A percentile compares a stretch with the other conserved stretches of the same genome.
These are phyloP conservation scores for Sphyrna mokarran DNA, from an alignment of 2,113 vertebrate genomes.

Conservation along the genomic window DNA sequence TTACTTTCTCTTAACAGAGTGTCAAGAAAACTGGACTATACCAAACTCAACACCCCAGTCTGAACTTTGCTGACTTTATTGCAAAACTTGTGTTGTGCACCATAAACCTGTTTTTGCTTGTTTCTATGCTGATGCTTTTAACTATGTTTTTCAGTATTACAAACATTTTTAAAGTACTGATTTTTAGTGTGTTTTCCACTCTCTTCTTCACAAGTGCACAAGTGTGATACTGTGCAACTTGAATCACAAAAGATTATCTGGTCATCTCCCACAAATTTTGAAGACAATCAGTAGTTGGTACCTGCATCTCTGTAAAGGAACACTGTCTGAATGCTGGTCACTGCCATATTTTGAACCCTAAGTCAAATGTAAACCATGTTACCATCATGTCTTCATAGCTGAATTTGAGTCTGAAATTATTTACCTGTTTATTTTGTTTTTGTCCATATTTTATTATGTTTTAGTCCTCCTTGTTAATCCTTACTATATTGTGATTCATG, in stretches of 20 bases:
- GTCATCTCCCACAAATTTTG: background rate
- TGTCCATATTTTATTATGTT: background rate
- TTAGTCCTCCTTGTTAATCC: background rate
- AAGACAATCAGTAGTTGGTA: background rate
- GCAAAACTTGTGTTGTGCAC: background rate
- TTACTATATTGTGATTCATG: background rate
- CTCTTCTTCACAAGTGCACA: background rate
- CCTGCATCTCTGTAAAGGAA: background rate
- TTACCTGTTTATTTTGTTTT: background rate
- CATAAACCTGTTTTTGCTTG: background rate
- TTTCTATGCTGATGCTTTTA: background rate
- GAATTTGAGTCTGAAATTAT: background rate
- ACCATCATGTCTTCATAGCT: background rate
- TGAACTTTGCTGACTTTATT: background rate
- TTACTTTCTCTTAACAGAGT: background rate
- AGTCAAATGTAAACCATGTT: background rate
- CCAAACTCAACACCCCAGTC: background rate
- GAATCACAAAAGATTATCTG: background rate
- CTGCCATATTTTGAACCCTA: background rate
- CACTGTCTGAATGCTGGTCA: background rate
- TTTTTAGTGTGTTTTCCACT: background rate
- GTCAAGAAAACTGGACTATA: slow-evolving; percentile 31
- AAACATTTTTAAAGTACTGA: background rate
- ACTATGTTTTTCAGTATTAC: background rate
- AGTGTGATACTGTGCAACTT: background rate